Evolutionary conservation across 2,113 vertebrate species (phyloP).

Genomic region (Chionodraco myersi): DNA sequence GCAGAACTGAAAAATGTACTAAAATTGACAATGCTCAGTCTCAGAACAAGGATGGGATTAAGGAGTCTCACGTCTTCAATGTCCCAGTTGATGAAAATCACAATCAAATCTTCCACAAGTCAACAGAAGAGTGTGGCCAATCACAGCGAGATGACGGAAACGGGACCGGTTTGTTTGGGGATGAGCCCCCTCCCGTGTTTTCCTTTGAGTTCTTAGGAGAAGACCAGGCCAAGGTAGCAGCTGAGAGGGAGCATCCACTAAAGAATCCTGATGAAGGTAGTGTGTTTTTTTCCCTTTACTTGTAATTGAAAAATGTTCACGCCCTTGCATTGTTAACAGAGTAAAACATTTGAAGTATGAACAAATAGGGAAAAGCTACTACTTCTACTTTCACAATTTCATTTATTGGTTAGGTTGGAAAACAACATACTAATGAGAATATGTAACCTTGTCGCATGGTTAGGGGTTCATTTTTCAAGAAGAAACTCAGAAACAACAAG

Average conservation of each 20-base stretch:
- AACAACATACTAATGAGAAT: background rate
- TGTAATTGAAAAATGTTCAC: background rate
- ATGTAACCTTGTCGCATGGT: too few relatives aligned
- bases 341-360: background rate
- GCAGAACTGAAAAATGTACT: background rate
- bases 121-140: background rate
- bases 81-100: conserved; percentile 12
- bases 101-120: background rate
- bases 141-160: background rate
- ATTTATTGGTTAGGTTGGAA: background rate
- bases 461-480: too few relatives aligned
- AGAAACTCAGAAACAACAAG: too few relatives aligned
- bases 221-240: background rate
- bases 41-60: background rate
- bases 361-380: background rate
- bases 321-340: background rate
- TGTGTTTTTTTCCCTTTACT: background rate
- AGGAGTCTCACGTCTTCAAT: background rate
- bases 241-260: background rate
- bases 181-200: background rate
- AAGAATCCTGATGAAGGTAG: conserved; percentile 46
- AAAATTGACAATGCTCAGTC: background rate
- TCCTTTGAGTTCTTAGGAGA: background rate
- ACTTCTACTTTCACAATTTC: background rate
- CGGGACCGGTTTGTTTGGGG: background rate